These are phyloP conservation scores for Choristoneura rosaceana DNA, from an alignment of 2,888 invertebrate species.

Conservation along the genomic window DNA sequence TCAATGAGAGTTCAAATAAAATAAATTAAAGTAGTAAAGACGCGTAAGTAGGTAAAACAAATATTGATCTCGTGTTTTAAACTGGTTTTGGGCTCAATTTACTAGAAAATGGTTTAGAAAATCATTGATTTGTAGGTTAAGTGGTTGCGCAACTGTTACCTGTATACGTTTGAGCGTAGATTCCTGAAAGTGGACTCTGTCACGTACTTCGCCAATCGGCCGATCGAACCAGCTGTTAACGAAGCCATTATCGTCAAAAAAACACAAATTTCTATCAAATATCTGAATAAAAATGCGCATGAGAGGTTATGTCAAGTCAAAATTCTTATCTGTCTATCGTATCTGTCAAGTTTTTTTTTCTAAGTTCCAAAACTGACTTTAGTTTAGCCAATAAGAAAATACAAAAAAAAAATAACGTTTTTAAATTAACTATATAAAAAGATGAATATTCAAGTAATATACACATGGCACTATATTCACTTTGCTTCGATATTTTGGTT, in stretches of 20 bases:
- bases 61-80: no score
- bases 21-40: background rate
- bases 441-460: background rate
- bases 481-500: background rate
- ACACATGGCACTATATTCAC: background rate
- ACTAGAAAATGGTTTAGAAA: conserved; percentile 16
- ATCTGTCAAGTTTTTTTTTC: conserved; percentile 38
- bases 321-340: conserved; percentile 50
- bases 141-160: conserved; percentile 83
- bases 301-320: conserved; percentile 66
- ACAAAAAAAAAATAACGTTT: background rate
- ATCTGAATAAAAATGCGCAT: conserved; percentile 42
- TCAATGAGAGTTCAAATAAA: no score
- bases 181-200: conserved; percentile 77
- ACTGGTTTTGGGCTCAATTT: background rate
- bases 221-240: conserved; percentile 77
- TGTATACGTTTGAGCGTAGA: conserved; percentile 71
- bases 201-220: conserved; percentile 77
- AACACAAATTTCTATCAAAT: conserved; percentile 37
- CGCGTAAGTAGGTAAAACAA: background rate
- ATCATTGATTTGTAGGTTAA: conserved; percentile 55
- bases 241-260: conserved; percentile 74
- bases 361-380: conserved; percentile 11
- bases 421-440: background rate
- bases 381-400: conserved; percentile 1